Base-by-base conservation (phyloP, 2,113 vertebrate genomes). In the Lepidothrix coronata region DNA sequence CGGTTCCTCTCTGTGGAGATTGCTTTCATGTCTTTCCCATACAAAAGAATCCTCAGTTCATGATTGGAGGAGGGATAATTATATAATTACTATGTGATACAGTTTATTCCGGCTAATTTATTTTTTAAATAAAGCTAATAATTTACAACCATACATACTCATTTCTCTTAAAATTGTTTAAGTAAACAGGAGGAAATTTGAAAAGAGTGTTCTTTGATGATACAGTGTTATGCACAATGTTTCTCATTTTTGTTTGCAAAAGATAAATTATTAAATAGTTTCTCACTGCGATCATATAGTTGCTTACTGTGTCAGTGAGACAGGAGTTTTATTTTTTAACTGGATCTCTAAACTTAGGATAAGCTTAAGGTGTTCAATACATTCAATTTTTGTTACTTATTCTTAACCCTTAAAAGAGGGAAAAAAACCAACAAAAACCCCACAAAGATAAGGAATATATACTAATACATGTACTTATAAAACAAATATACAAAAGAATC, bases 121-220 rank as follows among this genome's bases (percentile, higher is more conserved):
- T 83, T 92, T 93, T 95, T 72, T 3, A 75, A 95, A 89, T 89
- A 76, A 91, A 88, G 10, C 85, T 71, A 93, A 90, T 94, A 83
- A 96, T 94, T 93, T 93, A 80, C 23, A 74, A 71, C 5, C 11
- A 37, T 49, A 52, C 17, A 57, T 54, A 67, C 7, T 75, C 3
- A 59, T 84, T 78, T 92, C 68, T 88, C 65, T 72, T 84, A 75
- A 93, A 81, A 13, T 81, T 81, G 21, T 88, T 61, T 70, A 94
- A 92, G 49, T 51, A 95, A 93, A 83, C 58, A 91, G 46, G n/a
- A 94, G 15, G 9, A 17, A 85, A 76, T 86, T 81, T 89, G 2
- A 82, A 88, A 86, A 79, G 49, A 83, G 15, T 13, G 41, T 5
- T 79, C 73, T 88, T 88, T 93, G 73, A 89, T 85, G 66, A 89